Conservation (phyloP, 2,797 vertebrate species). For the Sparus aurata region DNA sequence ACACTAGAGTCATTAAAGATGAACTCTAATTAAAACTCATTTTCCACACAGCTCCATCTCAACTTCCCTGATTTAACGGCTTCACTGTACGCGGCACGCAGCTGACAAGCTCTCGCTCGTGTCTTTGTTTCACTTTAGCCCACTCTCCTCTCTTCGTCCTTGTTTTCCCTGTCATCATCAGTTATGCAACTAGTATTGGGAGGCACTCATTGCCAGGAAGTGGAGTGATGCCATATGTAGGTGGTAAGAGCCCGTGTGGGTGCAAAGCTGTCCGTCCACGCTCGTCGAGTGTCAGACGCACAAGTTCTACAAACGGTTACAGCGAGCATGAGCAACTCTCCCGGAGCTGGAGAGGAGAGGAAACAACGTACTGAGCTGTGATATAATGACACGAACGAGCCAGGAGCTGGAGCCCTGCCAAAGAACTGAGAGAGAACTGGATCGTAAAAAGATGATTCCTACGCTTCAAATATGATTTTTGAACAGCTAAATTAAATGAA, state of each 20-base stretch:
- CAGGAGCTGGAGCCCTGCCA: constrained; percentile 22
- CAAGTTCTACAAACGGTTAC: constrained; percentile 47
- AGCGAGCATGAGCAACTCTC: constrained; percentile 50
- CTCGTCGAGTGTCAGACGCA: constrained; percentile 58
- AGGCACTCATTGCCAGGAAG: constrained; percentile 62
- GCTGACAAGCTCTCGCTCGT: constrained; percentile 28
- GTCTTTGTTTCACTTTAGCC: constrained; percentile 58
- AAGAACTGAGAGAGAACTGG: constrained; percentile 28
- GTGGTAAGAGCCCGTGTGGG: constrained; percentile 68
- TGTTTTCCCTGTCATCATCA: constrained; percentile 58
- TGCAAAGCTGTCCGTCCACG: constrained; percentile 63
- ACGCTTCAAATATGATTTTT: background rate
- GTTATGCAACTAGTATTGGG: constrained; percentile 73
- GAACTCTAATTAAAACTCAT: background rate
- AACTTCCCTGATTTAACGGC: constrained; percentile 17
- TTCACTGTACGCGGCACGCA: constrained; percentile 17
- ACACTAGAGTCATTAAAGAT: background rate
- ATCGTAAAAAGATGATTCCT: constrained; percentile 3
- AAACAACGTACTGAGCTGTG: constrained; percentile 40
- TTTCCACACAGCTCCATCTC: background rate
- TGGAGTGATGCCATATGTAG: constrained; percentile 69
- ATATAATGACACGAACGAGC: constrained; percentile 54
- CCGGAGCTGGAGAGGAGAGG: constrained; percentile 36
- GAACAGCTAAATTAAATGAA: background rate
- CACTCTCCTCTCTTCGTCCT: constrained; percentile 63